These are phyloP conservation scores for Lycophotia porphyrea DNA, from an alignment of 2,888 invertebrate species.

Conservation along the genomic window DNA sequence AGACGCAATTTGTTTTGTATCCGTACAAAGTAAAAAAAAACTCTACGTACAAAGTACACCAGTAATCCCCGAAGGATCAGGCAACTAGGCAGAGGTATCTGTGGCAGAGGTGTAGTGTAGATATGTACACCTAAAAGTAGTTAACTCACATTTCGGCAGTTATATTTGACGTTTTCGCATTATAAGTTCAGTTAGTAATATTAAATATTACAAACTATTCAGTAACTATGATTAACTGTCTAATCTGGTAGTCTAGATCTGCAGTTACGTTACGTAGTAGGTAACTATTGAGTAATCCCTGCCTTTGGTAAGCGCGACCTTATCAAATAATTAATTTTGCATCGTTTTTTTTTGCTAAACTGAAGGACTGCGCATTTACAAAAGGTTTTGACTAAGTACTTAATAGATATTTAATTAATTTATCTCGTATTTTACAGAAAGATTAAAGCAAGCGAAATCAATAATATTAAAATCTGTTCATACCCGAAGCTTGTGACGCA, in stretches of 20 bases:
- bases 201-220: constrained; percentile 14
- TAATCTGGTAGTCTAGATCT: constrained; percentile 23
- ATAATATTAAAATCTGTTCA: constrained; percentile 30
- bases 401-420: not conserved
- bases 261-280: constrained; percentile 2
- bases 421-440: not conserved
- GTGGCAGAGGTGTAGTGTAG: not conserved
- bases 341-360: constrained; percentile 17
- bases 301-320: constrained; percentile 20
- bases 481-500: constrained; percentile 46
- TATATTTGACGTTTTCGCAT: not conserved
- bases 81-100: not conserved
- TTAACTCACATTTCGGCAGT: not conserved
- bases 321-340: constrained; percentile 24
- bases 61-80: not conserved
- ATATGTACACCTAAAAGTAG: not conserved
- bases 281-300: constrained; percentile 24
- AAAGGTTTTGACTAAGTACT: not conserved
- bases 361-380: constrained; percentile 5
- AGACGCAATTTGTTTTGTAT: not conserved
- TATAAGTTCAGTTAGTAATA: constrained; percentile 5
- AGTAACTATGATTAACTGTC: constrained; percentile 11
- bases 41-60: not conserved
- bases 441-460: not conserved
- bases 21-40: not conserved